Evolutionary conservation across 53 echinoderm and acorn worm genomes (phyloP), one percentile per base, ranked within the genome.

Genomic region (Paelopatides confundens): DNA sequence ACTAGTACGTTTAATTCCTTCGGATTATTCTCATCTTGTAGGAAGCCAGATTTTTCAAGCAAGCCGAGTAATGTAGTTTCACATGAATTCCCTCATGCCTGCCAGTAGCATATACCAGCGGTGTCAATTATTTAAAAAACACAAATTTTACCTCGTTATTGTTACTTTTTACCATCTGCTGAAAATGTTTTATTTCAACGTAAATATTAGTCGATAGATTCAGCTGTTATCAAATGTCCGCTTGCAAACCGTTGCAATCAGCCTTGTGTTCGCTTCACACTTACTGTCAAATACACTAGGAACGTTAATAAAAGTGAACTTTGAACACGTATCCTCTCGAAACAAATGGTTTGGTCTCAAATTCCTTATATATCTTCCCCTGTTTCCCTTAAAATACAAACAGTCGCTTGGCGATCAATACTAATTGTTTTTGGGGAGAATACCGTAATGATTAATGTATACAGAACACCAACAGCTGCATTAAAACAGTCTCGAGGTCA

Each of bases 401-500:
- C 58, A 58, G 58, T 74, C 74, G 46, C 40, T 26, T 39, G 12
- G 35, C 74, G 43, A 74, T 74, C 74, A 74, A 74, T 74, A 74
- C 74, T 74, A 74, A 74, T 74, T 74, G 74, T 74, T 74, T 40
- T 21, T 58, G 18, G n/a, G 74, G 17, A n/a, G 43, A 74, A 46
- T 74, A n/a, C n/a, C n/a, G n/a, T n/a, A 74, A 74, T 46, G 74
- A 39, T 74, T 74, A 74, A 39, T 74, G 74, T 74, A 40, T 39
- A 40, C 40, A 26, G 26, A 74, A 39, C n/a, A 46, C 74, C n/a
- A 46, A 74, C 74, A 74, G 74, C 74, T 74, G 74, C n/a, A 23
- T 39, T 39, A 24, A 74, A 28, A 43, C 13, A n/a, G n/a, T n/a
- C 74, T 74, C 74, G 27, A 46, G 74, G 36, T 74, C 74, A 74